Percentiles rank a stretch among this genome's conserved stretches.
phyloP scores from a whole-genome alignment of 2,888 invertebrate genomes.

The Leptopilina myrica region DNA sequence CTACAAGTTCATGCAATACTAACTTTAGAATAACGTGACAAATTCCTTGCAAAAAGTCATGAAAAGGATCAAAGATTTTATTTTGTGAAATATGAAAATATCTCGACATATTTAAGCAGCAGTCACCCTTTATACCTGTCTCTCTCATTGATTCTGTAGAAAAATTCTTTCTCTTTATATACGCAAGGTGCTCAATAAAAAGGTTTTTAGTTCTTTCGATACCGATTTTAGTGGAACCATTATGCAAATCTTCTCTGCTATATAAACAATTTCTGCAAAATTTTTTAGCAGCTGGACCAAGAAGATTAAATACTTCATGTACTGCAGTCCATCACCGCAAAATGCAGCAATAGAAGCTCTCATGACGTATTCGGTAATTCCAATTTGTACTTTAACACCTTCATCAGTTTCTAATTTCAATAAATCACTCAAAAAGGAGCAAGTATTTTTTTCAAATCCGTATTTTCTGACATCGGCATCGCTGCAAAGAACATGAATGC shows the following conservation, averaged over 20 bases:
- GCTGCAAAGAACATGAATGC: conserved; percentile 44
- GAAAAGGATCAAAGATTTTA: too few relatives aligned
- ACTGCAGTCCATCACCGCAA: conserved; percentile 54
- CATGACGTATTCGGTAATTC: conserved; percentile 43
- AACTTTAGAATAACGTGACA: too few relatives aligned
- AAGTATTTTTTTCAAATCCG: conserved; percentile 50
- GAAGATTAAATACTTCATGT: conserved; percentile 50
- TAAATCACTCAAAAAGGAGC: conserved; percentile 46
- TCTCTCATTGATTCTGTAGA: too few relatives aligned
- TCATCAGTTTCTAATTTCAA: conserved; percentile 52
- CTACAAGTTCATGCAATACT: too few relatives aligned
- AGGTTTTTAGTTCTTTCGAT: too few relatives aligned
- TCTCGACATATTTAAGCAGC: too few relatives aligned
- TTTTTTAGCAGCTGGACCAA: conserved; percentile 48
- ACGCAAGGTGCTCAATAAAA: too few relatives aligned
- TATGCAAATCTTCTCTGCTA: conserved; percentile 48
- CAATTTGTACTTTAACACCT: conserved; percentile 46
- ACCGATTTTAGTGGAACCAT: conserved; percentile 28
- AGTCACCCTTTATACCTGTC: too few relatives aligned
- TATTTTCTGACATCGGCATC: conserved; percentile 46
- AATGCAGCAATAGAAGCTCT: conserved; percentile 48
- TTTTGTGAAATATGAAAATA: too few relatives aligned
- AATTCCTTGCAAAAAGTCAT: too few relatives aligned
- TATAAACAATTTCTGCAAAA: conserved; percentile 52
- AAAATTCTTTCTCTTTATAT: too few relatives aligned